A percentile compares a stretch with the other conserved stretches of the same genome.
Conservation (phyloP, 1,140 invertebrate species). For the Calosoma granatense region DNA sequence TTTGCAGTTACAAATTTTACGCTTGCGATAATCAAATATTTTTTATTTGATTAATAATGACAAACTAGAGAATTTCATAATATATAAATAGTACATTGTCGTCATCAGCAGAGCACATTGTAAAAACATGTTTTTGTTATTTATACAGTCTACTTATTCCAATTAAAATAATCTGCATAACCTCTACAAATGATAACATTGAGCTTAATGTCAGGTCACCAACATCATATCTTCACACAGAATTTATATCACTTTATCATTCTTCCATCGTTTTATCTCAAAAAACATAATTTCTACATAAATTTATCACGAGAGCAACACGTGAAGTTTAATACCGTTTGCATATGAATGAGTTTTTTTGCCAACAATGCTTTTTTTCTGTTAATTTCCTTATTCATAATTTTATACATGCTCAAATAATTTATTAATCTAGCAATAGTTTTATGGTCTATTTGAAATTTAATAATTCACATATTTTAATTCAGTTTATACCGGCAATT, state of each 20-base stretch:
- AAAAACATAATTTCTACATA: not conserved
- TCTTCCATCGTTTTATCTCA: not conserved
- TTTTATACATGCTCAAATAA: too few relatives aligned
- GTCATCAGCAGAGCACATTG: not conserved
- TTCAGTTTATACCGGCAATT: too few relatives aligned
- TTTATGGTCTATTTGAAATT: too few relatives aligned
- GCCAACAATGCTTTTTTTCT: too few relatives aligned
- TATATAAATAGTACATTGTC: not conserved
- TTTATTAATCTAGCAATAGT: too few relatives aligned
- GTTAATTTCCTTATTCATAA: too few relatives aligned
- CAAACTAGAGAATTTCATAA: not conserved
- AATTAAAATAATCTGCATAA: not conserved
- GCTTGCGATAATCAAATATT: too few relatives aligned
- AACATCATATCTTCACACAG: too few relatives aligned
- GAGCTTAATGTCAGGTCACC: not conserved
- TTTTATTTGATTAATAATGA: not conserved
- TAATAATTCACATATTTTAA: too few relatives aligned
- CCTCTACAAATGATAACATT: slow-evolving; percentile 1
- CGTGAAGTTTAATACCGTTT: not conserved
- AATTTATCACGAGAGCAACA: not conserved
- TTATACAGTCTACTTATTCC: not conserved
- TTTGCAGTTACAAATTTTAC: too few relatives aligned
- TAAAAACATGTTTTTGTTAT: not conserved
- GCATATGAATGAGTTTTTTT: too few relatives aligned
- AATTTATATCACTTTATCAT: not conserved